These are phyloP conservation scores for Pollachius pollachius DNA, from an alignment of 2,113 vertebrate species.

Conservation along the genomic window DNA sequence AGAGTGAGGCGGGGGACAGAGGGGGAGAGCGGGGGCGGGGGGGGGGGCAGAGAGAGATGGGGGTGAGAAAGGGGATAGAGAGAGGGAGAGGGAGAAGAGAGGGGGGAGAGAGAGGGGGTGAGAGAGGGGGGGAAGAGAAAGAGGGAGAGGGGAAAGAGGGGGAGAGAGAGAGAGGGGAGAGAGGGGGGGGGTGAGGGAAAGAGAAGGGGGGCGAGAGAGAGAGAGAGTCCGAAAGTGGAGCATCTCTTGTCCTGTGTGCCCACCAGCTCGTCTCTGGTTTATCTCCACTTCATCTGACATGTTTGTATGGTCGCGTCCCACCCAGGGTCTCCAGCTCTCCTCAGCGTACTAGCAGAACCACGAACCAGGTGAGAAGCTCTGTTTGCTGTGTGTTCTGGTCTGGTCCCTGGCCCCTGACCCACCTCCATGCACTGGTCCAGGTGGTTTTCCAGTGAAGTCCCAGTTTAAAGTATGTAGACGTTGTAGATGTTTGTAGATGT, in stretches of 20 bases:
- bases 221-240: too few species aligned
- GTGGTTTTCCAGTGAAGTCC: not conserved
- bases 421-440: not conserved
- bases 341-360: constrained; percentile 38
- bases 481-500: not conserved
- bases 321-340: constrained; percentile 31
- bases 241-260: too few species aligned
- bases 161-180: too few species aligned
- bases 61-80: not conserved
- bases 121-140: too few species aligned
- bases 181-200: constrained; percentile 3
- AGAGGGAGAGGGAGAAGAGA: not conserved
- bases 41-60: too few species aligned
- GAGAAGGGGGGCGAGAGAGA: too few species aligned
- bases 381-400: not conserved
- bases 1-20: too few species aligned
- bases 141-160: too few species aligned
- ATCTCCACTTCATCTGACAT: constrained; percentile 38
- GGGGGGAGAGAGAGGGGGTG: too few species aligned
- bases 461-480: not conserved
- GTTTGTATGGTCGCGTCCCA: constrained; percentile 51
- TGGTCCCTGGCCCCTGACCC: not conserved
- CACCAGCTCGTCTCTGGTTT: not conserved
- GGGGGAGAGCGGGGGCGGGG: too few species aligned
- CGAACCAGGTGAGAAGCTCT: constrained; percentile 60